These are phyloP conservation scores for Rhagoletis pomonella DNA, from an alignment of 1,140 invertebrate species.

Conservation along the genomic window DNA sequence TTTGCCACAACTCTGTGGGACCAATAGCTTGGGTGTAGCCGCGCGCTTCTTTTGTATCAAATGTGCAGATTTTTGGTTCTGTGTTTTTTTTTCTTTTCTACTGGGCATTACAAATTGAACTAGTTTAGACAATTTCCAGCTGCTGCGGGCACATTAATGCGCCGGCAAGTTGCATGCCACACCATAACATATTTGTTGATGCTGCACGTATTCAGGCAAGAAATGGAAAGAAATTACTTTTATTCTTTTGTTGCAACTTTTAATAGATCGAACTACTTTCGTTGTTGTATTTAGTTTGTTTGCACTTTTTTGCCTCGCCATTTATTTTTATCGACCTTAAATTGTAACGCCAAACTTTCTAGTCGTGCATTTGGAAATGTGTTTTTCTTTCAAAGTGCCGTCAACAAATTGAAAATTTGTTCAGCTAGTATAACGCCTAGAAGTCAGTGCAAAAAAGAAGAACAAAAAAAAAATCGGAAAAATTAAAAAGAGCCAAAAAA, in stretches of 20 bases:
- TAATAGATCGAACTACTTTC: neutral
- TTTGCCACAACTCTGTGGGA: too few relatives aligned
- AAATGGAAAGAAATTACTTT: slow-evolving; percentile 1
- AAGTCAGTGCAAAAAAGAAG: neutral
- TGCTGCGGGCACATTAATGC: neutral
- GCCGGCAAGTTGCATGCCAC: neutral
- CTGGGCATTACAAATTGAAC: slow-evolving; percentile 9
- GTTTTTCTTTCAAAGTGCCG: slow-evolving; percentile 39
- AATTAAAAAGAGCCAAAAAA: neutral
- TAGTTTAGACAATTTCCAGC: slow-evolving; percentile 10
- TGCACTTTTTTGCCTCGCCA: neutral
- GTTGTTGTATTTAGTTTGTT: neutral
- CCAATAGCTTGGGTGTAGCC: too few relatives aligned
- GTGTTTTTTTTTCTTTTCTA: neutral
- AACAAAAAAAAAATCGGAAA: neutral
- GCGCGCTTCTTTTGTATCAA: too few relatives aligned
- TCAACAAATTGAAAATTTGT: slow-evolving; percentile 50
- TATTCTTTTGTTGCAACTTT: neutral
- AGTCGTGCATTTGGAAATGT: slow-evolving; percentile 24
- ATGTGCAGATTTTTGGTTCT: neutral
- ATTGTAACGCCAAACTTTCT: slow-evolving; percentile 48
- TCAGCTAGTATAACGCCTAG: neutral
- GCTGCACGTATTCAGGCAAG: neutral
- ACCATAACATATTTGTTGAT: neutral
- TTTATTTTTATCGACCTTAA: slow-evolving; percentile 48